Percentiles rank a stretch among this genome's conserved stretches.
Conservation (phyloP, 2,888 invertebrate species). For the Temnothorax ravouxi region DNA sequence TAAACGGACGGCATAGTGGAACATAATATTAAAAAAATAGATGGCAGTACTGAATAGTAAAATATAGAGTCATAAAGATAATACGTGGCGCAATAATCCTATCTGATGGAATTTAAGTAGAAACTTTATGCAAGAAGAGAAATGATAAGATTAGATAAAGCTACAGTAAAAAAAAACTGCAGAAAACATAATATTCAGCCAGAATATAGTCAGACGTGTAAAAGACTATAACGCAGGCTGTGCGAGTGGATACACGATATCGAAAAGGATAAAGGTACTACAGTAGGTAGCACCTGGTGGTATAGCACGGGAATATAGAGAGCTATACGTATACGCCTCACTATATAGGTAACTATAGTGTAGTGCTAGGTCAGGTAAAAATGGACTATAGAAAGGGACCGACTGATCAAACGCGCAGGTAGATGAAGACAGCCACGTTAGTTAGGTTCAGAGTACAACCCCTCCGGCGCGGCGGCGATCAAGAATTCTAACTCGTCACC, state of each 20-base stretch:
- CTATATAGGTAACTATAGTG: not conserved
- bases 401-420: not conserved
- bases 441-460: conserved; percentile 9
- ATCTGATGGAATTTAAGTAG: not conserved
- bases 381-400: not conserved
- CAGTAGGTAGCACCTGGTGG: not conserved
- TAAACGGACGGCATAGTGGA: not conserved
- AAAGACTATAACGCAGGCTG: not conserved
- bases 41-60: not conserved
- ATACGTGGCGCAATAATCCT: not conserved
- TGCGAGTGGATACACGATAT: not conserved
- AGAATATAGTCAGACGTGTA: not conserved
- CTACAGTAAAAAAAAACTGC: not conserved
- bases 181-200: too few species aligned
- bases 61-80: not conserved
- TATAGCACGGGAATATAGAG: conserved; percentile 18
- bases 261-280: not conserved
- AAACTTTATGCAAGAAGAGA: not conserved
- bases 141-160: not conserved
- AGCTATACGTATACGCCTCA: not conserved
- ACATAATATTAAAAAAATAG: conserved; percentile 6
- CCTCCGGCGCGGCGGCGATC: not conserved
- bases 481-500: not conserved
- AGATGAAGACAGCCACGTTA: conserved; percentile 2
- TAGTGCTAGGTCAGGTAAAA: not conserved